Evolutionary conservation across 92 coral and sea anemone species (phyloP), one percentile per base, ranked within the genome.

Genomic region (Ricordea florida): DNA sequence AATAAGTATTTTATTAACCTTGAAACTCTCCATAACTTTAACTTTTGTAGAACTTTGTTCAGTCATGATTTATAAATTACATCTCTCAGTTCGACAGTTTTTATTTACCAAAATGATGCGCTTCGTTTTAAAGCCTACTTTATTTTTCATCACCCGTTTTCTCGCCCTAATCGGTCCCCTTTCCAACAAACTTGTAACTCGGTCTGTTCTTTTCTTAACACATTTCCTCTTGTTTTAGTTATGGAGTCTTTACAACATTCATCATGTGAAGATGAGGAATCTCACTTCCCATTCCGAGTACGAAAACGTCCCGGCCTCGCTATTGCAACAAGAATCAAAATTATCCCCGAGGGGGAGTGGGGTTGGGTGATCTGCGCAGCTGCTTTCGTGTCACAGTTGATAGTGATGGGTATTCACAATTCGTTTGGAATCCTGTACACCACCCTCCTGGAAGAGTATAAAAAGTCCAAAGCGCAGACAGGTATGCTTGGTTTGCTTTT

Each of bases 351-450:
- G 14, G 77, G 77, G 11, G 77, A 64, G 0, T 90, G 92, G 89
- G 96, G 92, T 23, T 90, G 92, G 89, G 69, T 66, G n/a, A 64
- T 85, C 1, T 90, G 91, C 36, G 79, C 58, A 2, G 79, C 92
- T 10, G 92, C 92, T 33, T 83, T 88, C 44, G 43, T 82, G 8
- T 66, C 81, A 4, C 96, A 90, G 81, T 82, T 86, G 20, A 73
- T 90, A 6, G 90, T 90, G 0, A 85, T 86, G 91, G 96, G 96
- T 9, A 73, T 90, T 22, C 88, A 90, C 52, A 90, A 90, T 57
- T 90, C 96, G 38, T 90, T 90, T 68, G 96, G 96, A 31, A 81
- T 87, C 48, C 50, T 90, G 15, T 90, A 82, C 57, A 42, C 80
- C 3, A 79, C 84, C 38, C 57, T 90, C 6, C 45, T 86, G 27